Conservation (phyloP, 2,113 vertebrate species). For the Ceyx melanurus region DNA sequence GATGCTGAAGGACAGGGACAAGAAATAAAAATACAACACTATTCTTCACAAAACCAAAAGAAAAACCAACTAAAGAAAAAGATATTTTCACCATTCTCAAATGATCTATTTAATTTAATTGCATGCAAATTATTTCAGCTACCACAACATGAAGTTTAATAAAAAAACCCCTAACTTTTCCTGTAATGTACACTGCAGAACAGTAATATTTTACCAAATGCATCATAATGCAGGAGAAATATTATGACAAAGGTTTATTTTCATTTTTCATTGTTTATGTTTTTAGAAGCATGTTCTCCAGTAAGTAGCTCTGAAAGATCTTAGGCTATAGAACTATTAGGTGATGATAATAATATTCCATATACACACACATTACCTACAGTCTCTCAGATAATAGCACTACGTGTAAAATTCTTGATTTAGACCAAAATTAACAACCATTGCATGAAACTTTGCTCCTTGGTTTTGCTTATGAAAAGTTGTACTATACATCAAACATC, state of each 20-base stretch:
- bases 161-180: neutral
- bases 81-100: neutral
- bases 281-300: neutral
- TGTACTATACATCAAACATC: neutral
- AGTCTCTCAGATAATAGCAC: no score
- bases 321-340: neutral
- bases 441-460: no score
- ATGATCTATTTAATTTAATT: neutral
- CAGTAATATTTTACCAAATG: neutral
- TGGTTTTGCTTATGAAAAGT: no score
- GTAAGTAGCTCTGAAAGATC: neutral
- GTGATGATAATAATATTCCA: neutral
- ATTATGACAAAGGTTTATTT: neutral
- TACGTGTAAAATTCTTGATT: no score
- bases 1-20: neutral
- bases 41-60: neutral
- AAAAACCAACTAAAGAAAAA: no score
- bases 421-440: no score
- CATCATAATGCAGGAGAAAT: accelerated
- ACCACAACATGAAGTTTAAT: neutral
- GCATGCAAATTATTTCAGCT: neutral
- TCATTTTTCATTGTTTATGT: neutral
- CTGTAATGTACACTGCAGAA: accelerated
- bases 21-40: neutral
- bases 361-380: no score